Evolutionary conservation across 2,113 vertebrate genomes (phyloP).

Genomic region (Paraplagusia blochii): DNA sequence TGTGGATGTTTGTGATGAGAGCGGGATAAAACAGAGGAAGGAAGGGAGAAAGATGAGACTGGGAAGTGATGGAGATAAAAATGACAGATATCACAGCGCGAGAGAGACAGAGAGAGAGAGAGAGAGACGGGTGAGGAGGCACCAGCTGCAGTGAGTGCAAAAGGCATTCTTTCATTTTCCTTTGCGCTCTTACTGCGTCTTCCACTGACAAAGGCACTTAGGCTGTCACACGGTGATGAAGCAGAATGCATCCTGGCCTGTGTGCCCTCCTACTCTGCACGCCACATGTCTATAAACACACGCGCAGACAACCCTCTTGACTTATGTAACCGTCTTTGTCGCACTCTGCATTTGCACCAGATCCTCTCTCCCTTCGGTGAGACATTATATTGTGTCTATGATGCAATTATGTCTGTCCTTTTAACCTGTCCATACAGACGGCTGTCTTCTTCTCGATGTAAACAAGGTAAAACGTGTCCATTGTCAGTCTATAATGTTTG

Average conservation of each 20-base stretch:
- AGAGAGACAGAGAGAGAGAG: conserved; percentile 33
- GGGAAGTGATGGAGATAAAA: conserved; percentile 52
- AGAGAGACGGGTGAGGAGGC: conserved; percentile 34
- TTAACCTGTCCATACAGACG: too few relatives aligned
- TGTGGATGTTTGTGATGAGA: neutral
- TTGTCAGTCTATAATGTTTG: too few relatives aligned
- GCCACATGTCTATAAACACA: conserved; percentile 21
- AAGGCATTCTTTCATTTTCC: conserved; percentile 26
- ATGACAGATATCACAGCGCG: conserved; percentile 53
- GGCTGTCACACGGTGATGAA: conserved; percentile 23
- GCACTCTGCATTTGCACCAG: conserved; percentile 32
- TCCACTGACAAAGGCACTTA: conserved; percentile 12
- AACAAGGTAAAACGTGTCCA: too few relatives aligned
- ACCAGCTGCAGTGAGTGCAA: conserved; percentile 54
- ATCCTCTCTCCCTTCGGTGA: conserved; percentile 30
- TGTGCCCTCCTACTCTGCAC: conserved; percentile 13
- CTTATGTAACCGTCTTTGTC: conserved; percentile 55
- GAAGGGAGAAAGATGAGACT: conserved; percentile 36
- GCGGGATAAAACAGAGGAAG: conserved; percentile 16
- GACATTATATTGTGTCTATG: conserved; percentile 29
- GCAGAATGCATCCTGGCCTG: conserved; percentile 15
- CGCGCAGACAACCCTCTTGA: conserved; percentile 45
- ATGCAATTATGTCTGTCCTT: conserved; percentile 12
- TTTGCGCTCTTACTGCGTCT: neutral
- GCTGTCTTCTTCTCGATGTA: too few relatives aligned